A percentile compares a stretch with the other conserved stretches of the same genome.
phyloP scores from a whole-genome alignment of 2,113 vertebrate species.

The Scortum barcoo region DNA sequence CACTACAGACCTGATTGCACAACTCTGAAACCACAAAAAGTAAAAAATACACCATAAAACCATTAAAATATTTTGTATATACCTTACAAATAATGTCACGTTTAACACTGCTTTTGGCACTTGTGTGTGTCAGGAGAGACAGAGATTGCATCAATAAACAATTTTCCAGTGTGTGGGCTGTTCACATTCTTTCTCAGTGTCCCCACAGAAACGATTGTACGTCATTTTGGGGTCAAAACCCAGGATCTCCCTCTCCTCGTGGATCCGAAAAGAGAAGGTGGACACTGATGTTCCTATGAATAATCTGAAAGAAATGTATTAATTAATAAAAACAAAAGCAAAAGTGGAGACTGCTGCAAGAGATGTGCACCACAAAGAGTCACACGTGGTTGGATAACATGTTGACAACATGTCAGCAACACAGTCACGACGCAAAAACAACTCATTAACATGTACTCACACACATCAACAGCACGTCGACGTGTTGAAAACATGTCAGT shows the following conservation, averaged over 20 bases:
- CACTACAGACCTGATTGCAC: constrained; percentile 56
- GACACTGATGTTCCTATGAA: constrained; percentile 97
- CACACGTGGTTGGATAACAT: too few relatives aligned
- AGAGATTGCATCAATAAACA: constrained; percentile 83
- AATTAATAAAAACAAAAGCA: not conserved
- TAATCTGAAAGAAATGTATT: constrained; percentile 81
- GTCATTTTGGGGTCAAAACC: constrained; percentile 95
- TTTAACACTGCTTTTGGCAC: constrained; percentile 71
- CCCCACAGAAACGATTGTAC: constrained; percentile 96
- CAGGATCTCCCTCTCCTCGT: constrained; percentile 96
- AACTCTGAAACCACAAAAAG: constrained; percentile 39
- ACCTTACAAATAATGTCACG: constrained; percentile 34
- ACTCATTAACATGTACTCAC: too few relatives aligned
- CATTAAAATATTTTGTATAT: constrained; percentile 25
- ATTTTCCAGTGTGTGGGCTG: constrained; percentile 99
- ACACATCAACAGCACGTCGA: too few relatives aligned
- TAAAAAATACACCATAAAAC: constrained; percentile 20
- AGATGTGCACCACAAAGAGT: not conserved
- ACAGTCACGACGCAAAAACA: too few relatives aligned
- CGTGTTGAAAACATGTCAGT: too few relatives aligned
- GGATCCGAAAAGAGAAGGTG: constrained; percentile 98
- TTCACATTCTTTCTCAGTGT: constrained; percentile 91
- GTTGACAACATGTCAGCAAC: too few relatives aligned
- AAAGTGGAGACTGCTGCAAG: not conserved
- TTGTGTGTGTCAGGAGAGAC: constrained; percentile 40